These are phyloP conservation scores for Stegastes partitus DNA, from an alignment of 2,113 vertebrate genomes.

Conservation along the genomic window DNA sequence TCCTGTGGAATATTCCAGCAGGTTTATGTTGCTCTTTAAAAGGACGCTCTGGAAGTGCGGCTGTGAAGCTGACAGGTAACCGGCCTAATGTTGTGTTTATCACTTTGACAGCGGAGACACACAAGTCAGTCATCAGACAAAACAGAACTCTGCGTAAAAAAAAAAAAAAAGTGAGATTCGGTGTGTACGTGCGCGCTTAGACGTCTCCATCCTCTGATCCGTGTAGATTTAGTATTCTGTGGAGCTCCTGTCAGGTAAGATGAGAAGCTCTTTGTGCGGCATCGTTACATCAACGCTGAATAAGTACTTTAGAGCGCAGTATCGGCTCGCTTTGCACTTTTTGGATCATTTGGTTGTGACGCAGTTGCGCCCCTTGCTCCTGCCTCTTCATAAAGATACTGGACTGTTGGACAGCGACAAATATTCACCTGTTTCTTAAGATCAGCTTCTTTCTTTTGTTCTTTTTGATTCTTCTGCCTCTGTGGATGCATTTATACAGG, in stretches of 20 bases:
- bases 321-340: not conserved
- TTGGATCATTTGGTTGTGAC: constrained; percentile 27
- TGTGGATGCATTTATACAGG: not conserved
- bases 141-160: not conserved
- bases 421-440: not conserved
- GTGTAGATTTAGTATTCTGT: not conserved
- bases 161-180: not conserved
- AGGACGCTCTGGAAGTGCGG: constrained; percentile 51
- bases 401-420: accelerated
- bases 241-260: constrained; percentile 69
- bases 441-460: not conserved
- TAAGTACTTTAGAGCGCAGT: not conserved
- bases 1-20: constrained; percentile 86
- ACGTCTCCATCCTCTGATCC: constrained; percentile 20
- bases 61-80: constrained; percentile 54
- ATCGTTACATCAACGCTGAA: not conserved
- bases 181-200: not conserved
- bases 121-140: not conserved
- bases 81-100: not conserved
- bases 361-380: constrained; percentile 30
- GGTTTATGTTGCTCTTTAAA: constrained; percentile 70
- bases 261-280: not conserved
- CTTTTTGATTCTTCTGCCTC: accelerated
- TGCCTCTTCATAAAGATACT: accelerated
- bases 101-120: not conserved